Conservation (phyloP, 2,113 vertebrate species). For the Lepisosteus oculatus region DNA sequence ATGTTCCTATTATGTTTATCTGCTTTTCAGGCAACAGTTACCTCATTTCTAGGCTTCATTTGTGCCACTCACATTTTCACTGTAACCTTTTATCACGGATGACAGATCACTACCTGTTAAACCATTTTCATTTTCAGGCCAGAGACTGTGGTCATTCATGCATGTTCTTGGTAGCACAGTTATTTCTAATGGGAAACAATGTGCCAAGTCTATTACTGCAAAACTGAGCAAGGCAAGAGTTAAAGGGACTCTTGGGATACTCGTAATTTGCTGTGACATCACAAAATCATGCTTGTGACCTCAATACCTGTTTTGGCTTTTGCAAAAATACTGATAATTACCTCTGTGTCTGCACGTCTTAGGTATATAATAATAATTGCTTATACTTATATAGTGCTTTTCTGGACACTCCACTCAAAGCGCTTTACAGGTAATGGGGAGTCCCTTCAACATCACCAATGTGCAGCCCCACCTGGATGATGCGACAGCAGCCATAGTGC, state of each 20-base stretch:
- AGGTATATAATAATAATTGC: too few species aligned
- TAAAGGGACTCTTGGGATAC: neutral
- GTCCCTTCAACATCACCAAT: too few species aligned
- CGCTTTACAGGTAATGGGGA: too few species aligned
- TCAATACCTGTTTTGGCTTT: too few species aligned
- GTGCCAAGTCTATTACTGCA: neutral
- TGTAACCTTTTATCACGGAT: neutral
- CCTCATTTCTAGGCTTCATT: conserved; percentile 2
- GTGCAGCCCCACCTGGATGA: too few species aligned
- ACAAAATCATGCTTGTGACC: too few species aligned
- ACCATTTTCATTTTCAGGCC: neutral
- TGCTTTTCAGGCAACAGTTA: neutral
- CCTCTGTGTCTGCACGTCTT: too few species aligned
- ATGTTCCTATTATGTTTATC: neutral
- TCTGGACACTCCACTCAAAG: too few species aligned
- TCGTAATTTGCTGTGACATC: neutral
- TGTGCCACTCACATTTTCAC: neutral
- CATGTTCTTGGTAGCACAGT: too few species aligned
- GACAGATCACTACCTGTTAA: neutral
- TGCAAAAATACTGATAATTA: too few species aligned
- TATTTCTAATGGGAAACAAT: neutral
- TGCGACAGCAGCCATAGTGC: too few species aligned
- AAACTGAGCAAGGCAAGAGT: neutral
- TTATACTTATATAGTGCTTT: too few species aligned
- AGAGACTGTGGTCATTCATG: neutral